These are phyloP conservation scores for Caerostris darwini DNA, from an alignment of 1,140 invertebrate genomes.

Conservation along the genomic window DNA sequence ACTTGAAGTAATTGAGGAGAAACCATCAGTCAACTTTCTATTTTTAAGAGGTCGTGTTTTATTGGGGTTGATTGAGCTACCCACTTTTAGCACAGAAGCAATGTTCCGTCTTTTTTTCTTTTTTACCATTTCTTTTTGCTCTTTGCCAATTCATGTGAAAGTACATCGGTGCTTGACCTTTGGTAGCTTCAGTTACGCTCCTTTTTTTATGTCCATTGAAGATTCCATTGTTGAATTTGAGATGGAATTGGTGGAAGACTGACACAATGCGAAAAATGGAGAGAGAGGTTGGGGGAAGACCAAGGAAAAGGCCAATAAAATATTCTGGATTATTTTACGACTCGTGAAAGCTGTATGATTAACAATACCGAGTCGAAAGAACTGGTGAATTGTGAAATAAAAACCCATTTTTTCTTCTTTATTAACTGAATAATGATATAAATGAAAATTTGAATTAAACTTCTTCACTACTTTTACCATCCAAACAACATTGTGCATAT, in stretches of 20 bases:
- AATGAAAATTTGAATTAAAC: too few relatives aligned
- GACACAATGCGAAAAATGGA: background rate
- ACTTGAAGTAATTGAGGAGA: conserved; percentile 70
- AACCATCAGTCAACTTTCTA: conserved; percentile 66
- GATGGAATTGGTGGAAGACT: background rate
- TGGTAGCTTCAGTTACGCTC: background rate
- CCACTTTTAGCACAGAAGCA: conserved; percentile 59
- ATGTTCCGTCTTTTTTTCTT: background rate
- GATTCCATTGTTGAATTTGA: background rate
- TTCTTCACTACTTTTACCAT: too few relatives aligned
- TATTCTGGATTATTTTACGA: too few relatives aligned
- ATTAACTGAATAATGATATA: too few relatives aligned
- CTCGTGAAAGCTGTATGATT: too few relatives aligned
- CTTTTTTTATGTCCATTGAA: background rate
- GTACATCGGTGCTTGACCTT: background rate
- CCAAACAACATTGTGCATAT: too few relatives aligned
- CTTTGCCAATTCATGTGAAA: background rate
- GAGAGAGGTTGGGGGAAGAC: background rate
- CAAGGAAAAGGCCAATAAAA: background rate
- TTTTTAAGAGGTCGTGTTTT: conserved; percentile 68
- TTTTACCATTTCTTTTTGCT: background rate
- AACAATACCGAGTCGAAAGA: too few relatives aligned
- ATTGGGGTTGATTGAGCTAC: conserved; percentile 62
- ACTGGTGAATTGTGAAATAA: too few relatives aligned
- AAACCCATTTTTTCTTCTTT: too few relatives aligned